Conservation (phyloP, 1,140 invertebrate genomes). For the Heliconius hermathena region DNA sequence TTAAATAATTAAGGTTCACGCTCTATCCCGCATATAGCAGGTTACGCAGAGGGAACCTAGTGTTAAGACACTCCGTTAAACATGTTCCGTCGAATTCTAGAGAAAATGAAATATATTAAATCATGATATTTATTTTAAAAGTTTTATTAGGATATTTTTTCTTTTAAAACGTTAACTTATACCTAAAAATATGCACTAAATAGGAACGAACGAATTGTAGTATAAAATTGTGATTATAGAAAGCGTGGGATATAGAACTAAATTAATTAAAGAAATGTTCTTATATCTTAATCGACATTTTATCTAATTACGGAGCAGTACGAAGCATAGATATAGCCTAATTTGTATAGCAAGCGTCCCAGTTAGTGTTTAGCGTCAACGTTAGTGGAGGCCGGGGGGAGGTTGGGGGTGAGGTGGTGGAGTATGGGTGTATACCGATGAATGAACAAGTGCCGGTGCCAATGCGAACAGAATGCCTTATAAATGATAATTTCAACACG, state of each 20-base stretch:
- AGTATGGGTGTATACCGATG: slow-evolving; percentile 46
- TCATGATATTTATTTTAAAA: no score
- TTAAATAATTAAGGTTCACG: neutral
- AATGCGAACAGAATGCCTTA: slow-evolving; percentile 25
- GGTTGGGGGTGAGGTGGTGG: slow-evolving; percentile 33
- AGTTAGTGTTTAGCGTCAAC: slow-evolving; percentile 18
- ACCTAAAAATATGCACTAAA: neutral
- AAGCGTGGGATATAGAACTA: slow-evolving; percentile 14
- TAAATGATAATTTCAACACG: slow-evolving; percentile 45
- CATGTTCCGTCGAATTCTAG: no score
- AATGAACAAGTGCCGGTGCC: slow-evolving; percentile 50
- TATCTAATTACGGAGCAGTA: slow-evolving; percentile 8
- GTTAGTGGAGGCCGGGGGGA: slow-evolving; percentile 21
- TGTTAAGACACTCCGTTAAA: no score
- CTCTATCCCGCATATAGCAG: no score
- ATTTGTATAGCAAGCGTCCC: slow-evolving; percentile 19
- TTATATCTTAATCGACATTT: slow-evolving; percentile 9
- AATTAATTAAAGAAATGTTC: slow-evolving; percentile 12
- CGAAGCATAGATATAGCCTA: slow-evolving; percentile 9
- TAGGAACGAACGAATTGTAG: neutral
- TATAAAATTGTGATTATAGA: neutral
- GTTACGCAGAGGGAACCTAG: no score
- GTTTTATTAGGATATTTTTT: neutral
- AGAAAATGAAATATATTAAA: no score
- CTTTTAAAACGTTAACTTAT: neutral